A percentile compares a stretch with the other conserved stretches of the same genome.
Evolutionary conservation across 2,113 vertebrate species (phyloP).

Genomic region (Cnemophilus loriae): DNA sequence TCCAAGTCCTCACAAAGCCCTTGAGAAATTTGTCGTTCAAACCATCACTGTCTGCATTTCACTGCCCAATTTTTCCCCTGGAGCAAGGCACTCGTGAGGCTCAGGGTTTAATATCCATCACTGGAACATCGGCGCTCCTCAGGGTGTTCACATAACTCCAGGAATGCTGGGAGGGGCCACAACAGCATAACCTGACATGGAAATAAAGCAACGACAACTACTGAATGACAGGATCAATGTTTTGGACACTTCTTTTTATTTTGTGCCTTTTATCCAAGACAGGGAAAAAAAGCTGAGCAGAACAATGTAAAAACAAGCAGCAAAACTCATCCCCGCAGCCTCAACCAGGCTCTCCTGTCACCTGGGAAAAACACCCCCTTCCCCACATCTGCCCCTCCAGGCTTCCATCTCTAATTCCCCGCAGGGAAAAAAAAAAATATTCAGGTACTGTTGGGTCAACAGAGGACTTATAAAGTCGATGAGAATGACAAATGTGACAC

Average conservation of each 20-base stretch:
- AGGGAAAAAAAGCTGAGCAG: not conserved
- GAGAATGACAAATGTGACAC: conserved; percentile 43
- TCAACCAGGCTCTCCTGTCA: not conserved
- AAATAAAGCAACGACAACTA: not conserved
- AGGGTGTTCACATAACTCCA: not conserved
- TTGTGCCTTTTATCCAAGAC: not conserved
- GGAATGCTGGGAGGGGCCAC: not conserved
- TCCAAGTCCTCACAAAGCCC: not conserved
- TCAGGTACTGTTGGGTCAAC: conserved; percentile 34
- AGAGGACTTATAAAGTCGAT: not conserved
- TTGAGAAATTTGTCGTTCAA: not conserved
- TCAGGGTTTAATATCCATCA: not conserved
- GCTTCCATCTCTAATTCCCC: not conserved
- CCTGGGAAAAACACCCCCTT: not conserved
- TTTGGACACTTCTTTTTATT: not conserved
- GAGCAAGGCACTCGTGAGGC: not conserved
- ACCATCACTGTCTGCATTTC: not conserved
- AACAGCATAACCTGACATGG: not conserved
- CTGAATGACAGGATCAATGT: not conserved
- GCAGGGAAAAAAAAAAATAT: not conserved
- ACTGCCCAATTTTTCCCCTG: not conserved
- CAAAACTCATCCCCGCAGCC: not conserved
- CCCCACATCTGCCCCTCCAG: not conserved
- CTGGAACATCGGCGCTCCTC: not conserved
- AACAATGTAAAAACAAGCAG: not conserved